Percentiles rank a stretch among this genome's conserved stretches.
Conservation (phyloP, 2,113 vertebrate species). For the Talpa occidentalis region DNA sequence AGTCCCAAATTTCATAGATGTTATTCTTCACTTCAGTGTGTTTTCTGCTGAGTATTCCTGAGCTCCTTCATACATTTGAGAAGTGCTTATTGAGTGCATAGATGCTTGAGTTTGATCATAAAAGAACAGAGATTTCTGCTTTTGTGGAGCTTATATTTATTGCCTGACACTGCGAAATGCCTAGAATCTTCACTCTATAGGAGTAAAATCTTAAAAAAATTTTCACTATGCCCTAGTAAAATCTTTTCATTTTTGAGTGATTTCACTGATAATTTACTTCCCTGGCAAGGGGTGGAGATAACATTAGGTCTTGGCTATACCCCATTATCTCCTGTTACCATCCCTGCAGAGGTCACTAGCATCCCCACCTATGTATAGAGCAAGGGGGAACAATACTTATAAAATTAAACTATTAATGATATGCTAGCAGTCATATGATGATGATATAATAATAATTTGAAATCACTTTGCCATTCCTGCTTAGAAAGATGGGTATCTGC, state of each 20-base stretch:
- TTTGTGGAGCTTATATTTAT: not conserved
- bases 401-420: not conserved
- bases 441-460: not conserved
- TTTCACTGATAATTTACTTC: not conserved
- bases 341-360: not conserved
- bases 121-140: not conserved
- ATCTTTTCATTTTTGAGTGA: slow-evolving; percentile 24
- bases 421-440: not conserved
- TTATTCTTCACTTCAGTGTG: not conserved
- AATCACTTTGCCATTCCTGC: not conserved
- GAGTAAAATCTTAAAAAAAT: not conserved
- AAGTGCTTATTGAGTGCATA: not conserved
- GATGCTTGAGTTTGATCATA: not conserved
- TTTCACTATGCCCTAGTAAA: not conserved
- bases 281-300: not conserved
- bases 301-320: not conserved
- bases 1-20: not conserved
- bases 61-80: not conserved
- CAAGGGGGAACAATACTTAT: not conserved
- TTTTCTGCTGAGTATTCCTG: not conserved
- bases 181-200: not conserved
- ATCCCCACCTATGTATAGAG: not conserved
- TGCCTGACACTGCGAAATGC: not conserved
- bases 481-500: slow-evolving; percentile 19
- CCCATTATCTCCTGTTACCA: not conserved